phyloP scores from a whole-genome alignment of 2,797 vertebrate species.

The Rhinatrema bivittatum region DNA sequence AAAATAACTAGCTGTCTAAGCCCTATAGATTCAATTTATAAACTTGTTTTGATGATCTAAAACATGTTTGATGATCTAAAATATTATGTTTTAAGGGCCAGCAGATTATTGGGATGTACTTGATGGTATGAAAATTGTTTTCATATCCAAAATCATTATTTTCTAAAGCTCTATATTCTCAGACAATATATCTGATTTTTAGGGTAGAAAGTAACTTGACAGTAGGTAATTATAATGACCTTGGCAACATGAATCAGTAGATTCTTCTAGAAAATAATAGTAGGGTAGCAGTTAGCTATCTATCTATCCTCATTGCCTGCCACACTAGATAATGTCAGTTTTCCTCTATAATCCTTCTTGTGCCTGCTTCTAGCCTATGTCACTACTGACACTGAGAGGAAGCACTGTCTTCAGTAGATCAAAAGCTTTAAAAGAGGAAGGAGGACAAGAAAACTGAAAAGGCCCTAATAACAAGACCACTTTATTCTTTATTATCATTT shows the following conservation, averaged over 20 bases:
- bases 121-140: too few species aligned
- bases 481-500: not conserved
- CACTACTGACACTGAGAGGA: too few species aligned
- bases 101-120: too few species aligned
- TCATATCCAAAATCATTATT: too few species aligned
- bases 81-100: too few species aligned
- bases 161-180: constrained; percentile 5
- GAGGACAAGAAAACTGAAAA: constrained; percentile 1
- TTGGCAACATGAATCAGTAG: not conserved
- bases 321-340: constrained; percentile 5
- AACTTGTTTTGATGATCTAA: too few species aligned
- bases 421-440: too few species aligned
- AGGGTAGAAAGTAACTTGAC: not conserved
- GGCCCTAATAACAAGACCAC: not conserved
- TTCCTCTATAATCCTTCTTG: not conserved
- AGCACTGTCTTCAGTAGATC: too few species aligned
- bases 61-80: too few species aligned
- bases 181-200: not conserved
- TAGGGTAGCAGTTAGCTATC: not conserved
- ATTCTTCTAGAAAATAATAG: not conserved
- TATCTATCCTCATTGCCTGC: not conserved
- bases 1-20: too few species aligned
- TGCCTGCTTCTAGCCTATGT: not conserved
- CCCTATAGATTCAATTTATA: too few species aligned
- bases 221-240: constrained; percentile 1